Conservation (phyloP, 1,140 invertebrate species). For the Charaxes varanes region DNA sequence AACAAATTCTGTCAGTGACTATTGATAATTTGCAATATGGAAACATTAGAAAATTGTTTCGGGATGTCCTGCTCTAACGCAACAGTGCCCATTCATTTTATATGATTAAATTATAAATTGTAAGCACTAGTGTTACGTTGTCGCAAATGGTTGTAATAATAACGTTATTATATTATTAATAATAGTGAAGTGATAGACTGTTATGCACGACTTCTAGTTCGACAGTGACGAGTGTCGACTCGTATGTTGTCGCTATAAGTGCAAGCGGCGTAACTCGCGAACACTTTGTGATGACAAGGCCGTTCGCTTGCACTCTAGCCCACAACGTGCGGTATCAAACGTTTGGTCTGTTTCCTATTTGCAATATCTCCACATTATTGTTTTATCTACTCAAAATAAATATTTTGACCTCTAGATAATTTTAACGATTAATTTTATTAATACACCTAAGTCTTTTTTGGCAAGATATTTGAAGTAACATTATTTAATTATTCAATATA, state of each 20-base stretch:
- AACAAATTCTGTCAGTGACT: too few relatives aligned
- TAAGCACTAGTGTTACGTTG: conserved; percentile 64
- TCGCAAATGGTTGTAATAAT: conserved; percentile 69
- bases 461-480: conserved; percentile 70
- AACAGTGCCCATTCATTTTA: conserved; percentile 55
- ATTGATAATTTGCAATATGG: conserved; percentile 15
- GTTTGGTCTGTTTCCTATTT: conserved; percentile 42
- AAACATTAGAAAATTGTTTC: conserved; percentile 28
- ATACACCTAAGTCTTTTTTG: conserved; percentile 71
- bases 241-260: conserved; percentile 32
- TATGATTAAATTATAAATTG: conserved; percentile 21
- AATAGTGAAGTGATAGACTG: conserved; percentile 65
- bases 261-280: conserved; percentile 24
- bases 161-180: conserved; percentile 43
- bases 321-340: conserved; percentile 30
- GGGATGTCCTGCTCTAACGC: conserved; percentile 43
- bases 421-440: conserved; percentile 69
- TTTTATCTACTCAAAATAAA: conserved; percentile 62
- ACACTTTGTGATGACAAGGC: conserved; percentile 56
- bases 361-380: conserved; percentile 42
- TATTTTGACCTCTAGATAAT: conserved; percentile 66
- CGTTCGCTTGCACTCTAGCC: conserved; percentile 30
- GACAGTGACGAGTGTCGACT: conserved; percentile 28
- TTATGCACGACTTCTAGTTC: conserved; percentile 61
- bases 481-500: conserved; percentile 74